These are phyloP conservation scores for Myiagra hebetior DNA, from an alignment of 2,113 vertebrate genomes.

Conservation along the genomic window DNA sequence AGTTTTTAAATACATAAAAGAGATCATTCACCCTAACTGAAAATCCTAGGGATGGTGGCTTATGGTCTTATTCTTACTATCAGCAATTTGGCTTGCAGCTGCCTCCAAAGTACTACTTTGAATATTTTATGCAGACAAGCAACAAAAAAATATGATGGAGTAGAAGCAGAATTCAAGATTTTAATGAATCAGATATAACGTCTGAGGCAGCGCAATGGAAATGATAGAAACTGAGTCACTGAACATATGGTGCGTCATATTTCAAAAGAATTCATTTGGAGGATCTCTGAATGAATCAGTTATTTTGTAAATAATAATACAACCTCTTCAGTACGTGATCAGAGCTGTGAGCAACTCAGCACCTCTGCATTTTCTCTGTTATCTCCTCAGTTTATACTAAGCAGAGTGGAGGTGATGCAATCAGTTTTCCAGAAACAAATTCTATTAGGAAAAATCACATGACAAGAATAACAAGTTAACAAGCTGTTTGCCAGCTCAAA, in stretches of 20 bases:
- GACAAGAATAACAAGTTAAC: background rate
- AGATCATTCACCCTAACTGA: background rate
- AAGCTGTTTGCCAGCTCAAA: background rate
- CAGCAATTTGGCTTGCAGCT: background rate
- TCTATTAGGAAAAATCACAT: background rate
- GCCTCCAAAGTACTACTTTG: background rate
- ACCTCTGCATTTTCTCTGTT: background rate
- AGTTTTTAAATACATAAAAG: background rate
- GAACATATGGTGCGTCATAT: background rate
- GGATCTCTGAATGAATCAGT: background rate
- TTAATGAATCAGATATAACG: background rate
- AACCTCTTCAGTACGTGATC: background rate
- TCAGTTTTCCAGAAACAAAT: background rate
- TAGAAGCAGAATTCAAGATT: background rate
- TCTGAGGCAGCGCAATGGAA: background rate
- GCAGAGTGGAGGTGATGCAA: background rate
- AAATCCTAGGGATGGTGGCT: background rate
- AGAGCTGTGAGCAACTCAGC: background rate
- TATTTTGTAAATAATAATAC: background rate
- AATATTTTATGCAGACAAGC: background rate
- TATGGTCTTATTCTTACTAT: background rate
- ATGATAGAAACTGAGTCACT: background rate
- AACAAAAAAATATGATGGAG: background rate
- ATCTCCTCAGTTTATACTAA: background rate
- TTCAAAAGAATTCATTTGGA: background rate